phyloP scores from a whole-genome alignment of 2,888 invertebrate species.

The Cephus nigrinus region DNA sequence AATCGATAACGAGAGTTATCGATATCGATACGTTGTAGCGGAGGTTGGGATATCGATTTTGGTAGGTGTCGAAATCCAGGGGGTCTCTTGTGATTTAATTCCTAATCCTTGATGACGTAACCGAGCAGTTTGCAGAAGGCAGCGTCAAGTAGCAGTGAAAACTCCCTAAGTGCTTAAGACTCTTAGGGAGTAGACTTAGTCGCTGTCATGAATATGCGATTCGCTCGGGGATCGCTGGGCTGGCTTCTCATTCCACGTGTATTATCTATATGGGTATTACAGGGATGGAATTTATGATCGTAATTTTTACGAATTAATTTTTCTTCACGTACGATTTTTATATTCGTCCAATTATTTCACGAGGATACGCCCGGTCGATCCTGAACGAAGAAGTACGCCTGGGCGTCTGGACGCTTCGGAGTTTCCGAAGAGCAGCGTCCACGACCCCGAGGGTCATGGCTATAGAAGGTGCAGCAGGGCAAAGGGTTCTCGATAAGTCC shows the following conservation, averaged over 20 bases:
- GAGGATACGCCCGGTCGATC: background rate
- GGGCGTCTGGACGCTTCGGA: background rate
- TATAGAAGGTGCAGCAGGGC: background rate
- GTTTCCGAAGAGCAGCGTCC: background rate
- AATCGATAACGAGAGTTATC: no score
- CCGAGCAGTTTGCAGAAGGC: background rate
- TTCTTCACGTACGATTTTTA: no score
- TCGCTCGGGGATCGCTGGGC: background rate
- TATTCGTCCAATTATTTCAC: background rate
- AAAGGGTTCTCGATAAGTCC: conserved; percentile 1
- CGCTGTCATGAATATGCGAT: conserved; percentile 3
- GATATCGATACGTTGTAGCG: no score
- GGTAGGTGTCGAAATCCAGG: background rate
- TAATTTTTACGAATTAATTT: background rate
- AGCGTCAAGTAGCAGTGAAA: background rate
- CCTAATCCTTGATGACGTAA: background rate
- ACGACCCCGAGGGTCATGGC: background rate
- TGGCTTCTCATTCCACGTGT: background rate
- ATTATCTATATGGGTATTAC: no score
- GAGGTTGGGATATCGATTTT: background rate
- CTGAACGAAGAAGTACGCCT: rapidly evolving
- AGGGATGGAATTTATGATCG: background rate
- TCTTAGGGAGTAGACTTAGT: background rate
- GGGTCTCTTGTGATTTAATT: background rate
- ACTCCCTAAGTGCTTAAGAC: conserved; percentile 6